Conservation (phyloP, 2,113 vertebrate species). For the Grammomys dolichurus region DNA sequence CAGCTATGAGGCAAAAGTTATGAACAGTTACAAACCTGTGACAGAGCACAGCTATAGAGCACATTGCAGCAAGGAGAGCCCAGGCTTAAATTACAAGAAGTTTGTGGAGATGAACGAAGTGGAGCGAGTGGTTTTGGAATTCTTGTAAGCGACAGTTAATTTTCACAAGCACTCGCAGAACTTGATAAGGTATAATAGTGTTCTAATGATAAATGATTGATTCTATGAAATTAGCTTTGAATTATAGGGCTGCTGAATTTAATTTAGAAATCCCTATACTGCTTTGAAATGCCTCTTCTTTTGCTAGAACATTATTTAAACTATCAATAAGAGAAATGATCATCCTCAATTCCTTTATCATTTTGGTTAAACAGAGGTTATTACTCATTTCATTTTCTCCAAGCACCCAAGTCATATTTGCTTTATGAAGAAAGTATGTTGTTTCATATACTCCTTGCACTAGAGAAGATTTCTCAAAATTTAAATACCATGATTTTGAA, state of each 20-base stretch:
- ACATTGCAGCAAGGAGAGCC: neutral
- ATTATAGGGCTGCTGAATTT: constrained; percentile 37
- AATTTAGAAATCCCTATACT: constrained; percentile 49
- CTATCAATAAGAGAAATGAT: neutral
- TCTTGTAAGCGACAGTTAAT: neutral
- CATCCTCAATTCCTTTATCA: constrained; percentile 42
- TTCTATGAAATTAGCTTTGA: constrained; percentile 45
- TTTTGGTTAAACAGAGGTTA: constrained; percentile 59
- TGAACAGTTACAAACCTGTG: neutral
- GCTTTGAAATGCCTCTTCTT: constrained; percentile 42
- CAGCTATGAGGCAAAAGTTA: neutral
- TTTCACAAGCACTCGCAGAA: constrained; percentile 36
- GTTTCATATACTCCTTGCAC: neutral
- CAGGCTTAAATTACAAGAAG: neutral
- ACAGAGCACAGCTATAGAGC: neutral
- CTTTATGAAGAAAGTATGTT: constrained; percentile 14
- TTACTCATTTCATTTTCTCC: constrained; percentile 47
- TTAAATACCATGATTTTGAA: neutral
- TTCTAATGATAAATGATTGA: constrained; percentile 1
- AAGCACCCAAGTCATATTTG: constrained; percentile 49
- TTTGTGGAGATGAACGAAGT: neutral
- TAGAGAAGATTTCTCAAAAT: neutral
- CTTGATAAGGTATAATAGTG: constrained; percentile 14
- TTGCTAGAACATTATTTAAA: constrained; percentile 56
- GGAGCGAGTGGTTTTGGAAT: constrained; percentile 1